Conservation (phyloP, 2,113 vertebrate genomes). For the Oenanthe melanoleuca region DNA sequence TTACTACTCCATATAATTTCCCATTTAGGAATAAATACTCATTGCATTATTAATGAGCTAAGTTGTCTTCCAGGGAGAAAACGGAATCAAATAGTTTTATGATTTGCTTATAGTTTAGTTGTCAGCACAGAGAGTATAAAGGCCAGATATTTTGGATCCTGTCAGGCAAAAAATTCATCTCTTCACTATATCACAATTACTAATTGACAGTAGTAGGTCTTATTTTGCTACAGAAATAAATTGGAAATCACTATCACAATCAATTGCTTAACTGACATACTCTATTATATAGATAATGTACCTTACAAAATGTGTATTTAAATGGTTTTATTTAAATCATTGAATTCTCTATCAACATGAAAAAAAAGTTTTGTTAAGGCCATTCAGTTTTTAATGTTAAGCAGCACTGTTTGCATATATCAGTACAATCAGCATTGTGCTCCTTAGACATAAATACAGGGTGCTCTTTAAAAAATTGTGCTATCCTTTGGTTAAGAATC, state of each 20-base stretch:
- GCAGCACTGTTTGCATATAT: background rate
- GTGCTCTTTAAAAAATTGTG: background rate
- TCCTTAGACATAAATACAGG: background rate
- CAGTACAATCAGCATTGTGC: background rate
- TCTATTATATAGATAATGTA: background rate
- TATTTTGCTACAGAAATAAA: background rate
- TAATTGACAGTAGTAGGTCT: background rate
- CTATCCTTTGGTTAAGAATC: background rate
- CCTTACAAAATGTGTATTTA: background rate
- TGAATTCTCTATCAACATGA: background rate
- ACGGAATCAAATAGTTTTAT: background rate
- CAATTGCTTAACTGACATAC: background rate
- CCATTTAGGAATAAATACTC: background rate
- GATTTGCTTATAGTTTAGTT: background rate
- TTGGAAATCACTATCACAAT: background rate
- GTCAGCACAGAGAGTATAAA: background rate
- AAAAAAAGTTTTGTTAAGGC: background rate
- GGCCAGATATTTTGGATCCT: background rate
- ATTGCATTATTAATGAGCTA: background rate
- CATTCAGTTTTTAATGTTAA: background rate
- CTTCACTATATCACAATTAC: background rate
- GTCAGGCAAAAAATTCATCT: background rate
- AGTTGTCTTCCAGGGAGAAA: background rate
- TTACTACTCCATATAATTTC: background rate
- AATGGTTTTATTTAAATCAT: background rate